Conservation (phyloP, 1,140 invertebrate genomes). For the Lepidurus packardi region DNA sequence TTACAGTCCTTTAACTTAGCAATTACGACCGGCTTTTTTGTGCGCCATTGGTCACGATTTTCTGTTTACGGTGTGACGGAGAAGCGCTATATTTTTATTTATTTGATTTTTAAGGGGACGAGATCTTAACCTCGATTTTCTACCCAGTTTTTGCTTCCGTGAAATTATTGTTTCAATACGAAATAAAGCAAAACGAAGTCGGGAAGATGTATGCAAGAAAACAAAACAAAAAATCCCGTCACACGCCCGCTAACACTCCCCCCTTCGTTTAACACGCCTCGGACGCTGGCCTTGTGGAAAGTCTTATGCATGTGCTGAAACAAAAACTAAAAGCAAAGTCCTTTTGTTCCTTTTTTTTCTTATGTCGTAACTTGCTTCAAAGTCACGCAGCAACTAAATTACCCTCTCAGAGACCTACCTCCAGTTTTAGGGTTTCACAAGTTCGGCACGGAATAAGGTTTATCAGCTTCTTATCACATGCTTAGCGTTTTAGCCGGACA, state of each 20-base stretch:
- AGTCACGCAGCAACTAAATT: constrained; percentile 2
- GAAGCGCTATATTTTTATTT: no score
- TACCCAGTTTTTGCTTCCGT: no score
- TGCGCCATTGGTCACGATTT: no score
- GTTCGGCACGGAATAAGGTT: constrained; percentile 3
- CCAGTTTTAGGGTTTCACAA: background rate
- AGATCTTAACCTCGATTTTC: no score
- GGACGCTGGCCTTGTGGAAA: background rate
- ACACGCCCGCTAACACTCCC: background rate
- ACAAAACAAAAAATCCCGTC: background rate
- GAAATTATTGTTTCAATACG: background rate
- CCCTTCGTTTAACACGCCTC: constrained; percentile 6
- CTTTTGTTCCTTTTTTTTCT: background rate
- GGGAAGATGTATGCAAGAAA: background rate
- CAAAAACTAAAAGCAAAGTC: background rate
- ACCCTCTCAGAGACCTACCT: background rate
- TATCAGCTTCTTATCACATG: constrained; percentile 19
- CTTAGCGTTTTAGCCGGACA: constrained; percentile 4
- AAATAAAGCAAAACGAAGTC: background rate
- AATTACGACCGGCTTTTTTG: no score
- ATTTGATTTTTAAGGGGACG: no score
- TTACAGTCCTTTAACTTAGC: no score
- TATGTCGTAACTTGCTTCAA: background rate
- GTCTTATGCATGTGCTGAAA: constrained; percentile 8
- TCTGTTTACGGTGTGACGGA: no score